phyloP scores from a whole-genome alignment of 2,797 vertebrate genomes.

The Cossypha caffra region DNA sequence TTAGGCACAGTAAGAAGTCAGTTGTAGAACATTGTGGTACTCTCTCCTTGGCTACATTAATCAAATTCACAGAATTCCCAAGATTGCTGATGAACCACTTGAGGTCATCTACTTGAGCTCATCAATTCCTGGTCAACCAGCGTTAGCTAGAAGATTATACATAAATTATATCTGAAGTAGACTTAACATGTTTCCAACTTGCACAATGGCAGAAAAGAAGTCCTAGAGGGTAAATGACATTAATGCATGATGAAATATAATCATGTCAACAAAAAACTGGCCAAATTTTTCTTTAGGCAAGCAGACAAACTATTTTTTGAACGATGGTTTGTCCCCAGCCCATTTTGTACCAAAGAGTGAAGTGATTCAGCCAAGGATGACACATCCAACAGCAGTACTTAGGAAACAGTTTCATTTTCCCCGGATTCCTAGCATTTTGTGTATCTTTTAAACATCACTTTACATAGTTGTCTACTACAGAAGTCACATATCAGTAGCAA shows the following conservation, averaged over 20 bases:
- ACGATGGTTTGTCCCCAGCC: background rate
- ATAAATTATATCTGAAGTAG: background rate
- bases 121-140: background rate
- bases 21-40: background rate
- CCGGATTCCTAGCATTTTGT: background rate
- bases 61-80: background rate
- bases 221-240: background rate
- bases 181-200: background rate
- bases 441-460: background rate
- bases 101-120: background rate
- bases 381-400: background rate
- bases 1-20: background rate
- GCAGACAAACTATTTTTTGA: background rate
- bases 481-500: accelerated
- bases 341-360: background rate
- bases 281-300: background rate
- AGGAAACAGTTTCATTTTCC: background rate
- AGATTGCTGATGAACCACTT: background rate
- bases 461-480: background rate
- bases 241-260: background rate
- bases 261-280: background rate
- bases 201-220: background rate
- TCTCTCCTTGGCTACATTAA: background rate
- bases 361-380: background rate
- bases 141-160: background rate